Percentiles rank a stretch among this genome's conserved stretches.
Conservation (phyloP, 2,113 vertebrate genomes). For the Menura novaehollandiae region DNA sequence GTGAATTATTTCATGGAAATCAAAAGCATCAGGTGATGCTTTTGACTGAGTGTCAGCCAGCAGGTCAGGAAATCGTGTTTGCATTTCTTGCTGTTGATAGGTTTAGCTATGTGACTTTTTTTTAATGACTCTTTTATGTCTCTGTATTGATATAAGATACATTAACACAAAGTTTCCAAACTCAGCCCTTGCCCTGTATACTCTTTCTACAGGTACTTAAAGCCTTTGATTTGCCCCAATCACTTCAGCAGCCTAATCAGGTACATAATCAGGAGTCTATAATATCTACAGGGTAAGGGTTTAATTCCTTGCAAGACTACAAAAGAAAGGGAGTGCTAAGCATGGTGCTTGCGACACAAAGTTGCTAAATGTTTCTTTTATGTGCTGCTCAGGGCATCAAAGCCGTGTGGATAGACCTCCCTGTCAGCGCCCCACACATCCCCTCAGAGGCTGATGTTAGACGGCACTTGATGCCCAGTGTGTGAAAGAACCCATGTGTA, state of each 20-base stretch:
- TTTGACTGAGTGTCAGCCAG: not conserved
- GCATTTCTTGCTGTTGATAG: not conserved
- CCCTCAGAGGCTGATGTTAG: not conserved
- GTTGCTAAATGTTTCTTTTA: not conserved
- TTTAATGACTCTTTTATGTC: not conserved
- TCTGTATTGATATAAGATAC: not conserved
- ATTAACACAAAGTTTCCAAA: not conserved
- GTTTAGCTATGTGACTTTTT: not conserved
- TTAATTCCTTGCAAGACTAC: not conserved
- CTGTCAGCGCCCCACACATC: not conserved
- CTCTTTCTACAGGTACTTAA: not conserved
- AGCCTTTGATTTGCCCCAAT: not conserved
- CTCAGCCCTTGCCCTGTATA: not conserved
- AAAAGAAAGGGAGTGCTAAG: not conserved
- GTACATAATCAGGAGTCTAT: not conserved
- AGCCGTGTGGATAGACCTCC: not conserved
- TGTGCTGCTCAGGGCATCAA: not conserved
- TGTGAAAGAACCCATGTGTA: not conserved
- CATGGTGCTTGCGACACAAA: not conserved
- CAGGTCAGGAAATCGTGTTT: not conserved
- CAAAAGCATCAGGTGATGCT: not conserved
- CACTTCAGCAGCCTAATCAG: not conserved
- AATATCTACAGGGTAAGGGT: not conserved
- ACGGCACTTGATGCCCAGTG: not conserved
- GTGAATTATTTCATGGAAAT: not conserved